Percentiles rank a stretch among this genome's conserved stretches.
Conservation (phyloP, 2,113 vertebrate genomes). For the Podiceps cristatus region DNA sequence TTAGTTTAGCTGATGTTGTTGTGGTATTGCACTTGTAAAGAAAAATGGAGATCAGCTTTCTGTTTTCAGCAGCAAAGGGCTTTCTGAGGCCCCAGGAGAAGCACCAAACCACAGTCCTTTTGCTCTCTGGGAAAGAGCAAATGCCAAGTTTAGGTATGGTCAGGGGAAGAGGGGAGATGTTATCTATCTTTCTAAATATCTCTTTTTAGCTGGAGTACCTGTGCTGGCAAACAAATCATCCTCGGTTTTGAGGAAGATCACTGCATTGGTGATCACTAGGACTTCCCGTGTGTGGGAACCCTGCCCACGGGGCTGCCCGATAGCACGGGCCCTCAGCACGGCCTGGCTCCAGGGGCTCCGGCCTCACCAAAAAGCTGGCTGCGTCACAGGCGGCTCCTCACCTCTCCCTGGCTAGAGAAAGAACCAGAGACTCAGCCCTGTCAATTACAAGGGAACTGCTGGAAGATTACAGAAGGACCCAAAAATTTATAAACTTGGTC, state of each 20-base stretch:
- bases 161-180: fast-evolving
- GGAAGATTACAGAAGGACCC: not conserved
- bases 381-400: fast-evolving
- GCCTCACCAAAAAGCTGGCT: not conserved
- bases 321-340: fast-evolving
- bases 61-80: not conserved
- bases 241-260: not conserved
- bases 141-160: not conserved
- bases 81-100: not conserved
- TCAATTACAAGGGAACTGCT: not conserved
- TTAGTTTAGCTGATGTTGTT: not conserved
- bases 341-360: not conserved
- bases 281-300: not conserved
- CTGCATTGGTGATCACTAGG: not conserved
- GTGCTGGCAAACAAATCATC: not conserved
- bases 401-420: not conserved
- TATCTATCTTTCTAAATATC: not conserved
- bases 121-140: not conserved
- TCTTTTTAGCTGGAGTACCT: not conserved
- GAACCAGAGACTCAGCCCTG: not conserved
- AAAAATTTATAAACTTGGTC: not conserved
- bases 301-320: not conserved
- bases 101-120: not conserved
- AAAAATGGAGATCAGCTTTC: not conserved
- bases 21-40: not conserved